Evolutionary conservation across 2,888 invertebrate genomes (phyloP), one percentile per base, ranked within the genome.

Genomic region (Pseudococcus jackbeardsleyi): DNA sequence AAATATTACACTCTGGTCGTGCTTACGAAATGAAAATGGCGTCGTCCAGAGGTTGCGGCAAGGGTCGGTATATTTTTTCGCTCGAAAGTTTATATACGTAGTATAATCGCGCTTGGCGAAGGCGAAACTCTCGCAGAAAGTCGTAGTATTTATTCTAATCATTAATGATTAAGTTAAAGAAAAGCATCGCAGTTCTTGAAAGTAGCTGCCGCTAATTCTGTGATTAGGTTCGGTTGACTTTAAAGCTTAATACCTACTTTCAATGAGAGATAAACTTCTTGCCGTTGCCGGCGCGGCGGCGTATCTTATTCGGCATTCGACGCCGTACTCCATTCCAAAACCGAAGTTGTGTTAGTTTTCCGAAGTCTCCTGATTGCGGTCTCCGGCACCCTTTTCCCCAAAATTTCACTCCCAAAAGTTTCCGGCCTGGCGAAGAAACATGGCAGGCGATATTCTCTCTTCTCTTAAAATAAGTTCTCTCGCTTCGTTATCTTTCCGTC

Each of bases 211-310:
- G 42, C 86, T 86, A 86, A 86, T 86, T 86, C 86, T 59, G 86
- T 86, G 86, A 86, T 86, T 86, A 86, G 86, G 86, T 86, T 86
- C 86, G 86, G 86, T 86, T 86, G 86, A 86, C 86, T 86, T 86
- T 86, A 86, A 64, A 86, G 86, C 86, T 86, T 86, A 86, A 86
- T 86, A 86, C 86, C 86, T 86, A 86, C 86, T 86, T 86, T 86
- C 86, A 86, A 86, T 86, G 86, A 86, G 86, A 86, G 86, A 86
- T 86, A 86, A 86, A 86, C 86, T 86, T 86, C 84, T 85, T 46
- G 50, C 84, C 84, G 46, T 39, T 42, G 48, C 84, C 84, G 42
- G 42, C 42, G 42, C 42, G 42, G 42, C 42, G 84, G 54, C 59
- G 84, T 85, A 86, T 85, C 85, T 85, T 59, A 85, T 59, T 85